Evolutionary conservation across 2,888 invertebrate genomes (phyloP), one percentile per base, ranked within the genome.

Genomic region (Hofmannophila pseudospretella): DNA sequence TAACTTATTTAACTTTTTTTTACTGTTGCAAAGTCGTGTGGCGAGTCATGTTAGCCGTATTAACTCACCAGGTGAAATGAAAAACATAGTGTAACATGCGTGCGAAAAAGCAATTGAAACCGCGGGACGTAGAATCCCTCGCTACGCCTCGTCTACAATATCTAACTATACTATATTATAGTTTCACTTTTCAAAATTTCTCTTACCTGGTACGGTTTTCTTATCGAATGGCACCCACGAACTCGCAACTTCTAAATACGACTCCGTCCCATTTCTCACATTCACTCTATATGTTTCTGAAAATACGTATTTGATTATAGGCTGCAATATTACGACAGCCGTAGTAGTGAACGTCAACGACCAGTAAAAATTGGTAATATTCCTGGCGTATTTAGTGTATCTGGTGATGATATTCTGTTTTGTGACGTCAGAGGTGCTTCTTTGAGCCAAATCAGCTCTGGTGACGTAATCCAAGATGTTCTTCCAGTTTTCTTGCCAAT

Each of bases 281-380:
- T 61, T 71, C 0, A 46, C 47, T 41, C 76, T 69, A 22, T 84
- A 85, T 1, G 31, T 49, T 27, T 53, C 42, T 0, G 70, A 74
- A 0, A 58, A 46, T 1, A 65, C 35, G 40, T 65, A 80, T 41
- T 75, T 81, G 7, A 62, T 54, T 7, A 81, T 44, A 0, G 85
- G 85, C 27, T 74, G 74, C 0, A 52, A 31, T 29, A 76, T 69
- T 0, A 84, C 71, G 3, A 79, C 67, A 1, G 67, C 25, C 0
- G 74, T 75, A 0, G 85, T 84, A 0, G 74, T 70, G 19, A 69
- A 79, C 77, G 82, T 79, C 32, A 85, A 48, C 1, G 51, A 58
- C 73, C 80, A 79, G 31, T 82, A 82, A 0, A 62, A 40, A 39
- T 66, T 77, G 0, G 85, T 81, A 1, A 82, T 73, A 39, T 51